These are phyloP conservation scores for Cantharis rufa DNA, from an alignment of 2,888 invertebrate genomes.

Conservation along the genomic window DNA sequence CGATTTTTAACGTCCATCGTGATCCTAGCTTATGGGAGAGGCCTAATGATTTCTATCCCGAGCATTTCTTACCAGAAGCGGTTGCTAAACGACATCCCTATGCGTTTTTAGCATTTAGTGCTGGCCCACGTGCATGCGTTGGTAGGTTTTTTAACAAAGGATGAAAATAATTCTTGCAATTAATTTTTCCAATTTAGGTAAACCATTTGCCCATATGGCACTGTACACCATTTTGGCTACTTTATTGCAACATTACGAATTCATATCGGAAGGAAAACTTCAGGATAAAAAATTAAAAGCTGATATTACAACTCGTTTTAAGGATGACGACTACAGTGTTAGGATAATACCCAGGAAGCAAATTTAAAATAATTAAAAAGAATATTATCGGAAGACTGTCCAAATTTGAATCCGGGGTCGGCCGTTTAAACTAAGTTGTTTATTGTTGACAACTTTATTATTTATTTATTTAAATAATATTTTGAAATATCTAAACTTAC, in stretches of 20 bases:
- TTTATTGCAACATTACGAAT: slow-evolving; percentile 6
- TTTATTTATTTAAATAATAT: no score
- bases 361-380: no score
- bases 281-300: slow-evolving; percentile 12
- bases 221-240: slow-evolving; percentile 4
- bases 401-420: no score
- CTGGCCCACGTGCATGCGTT: slow-evolving; percentile 45
- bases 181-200: neutral
- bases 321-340: neutral
- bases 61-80: slow-evolving; percentile 46
- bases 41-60: slow-evolving; percentile 46
- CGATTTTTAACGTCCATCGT: slow-evolving; percentile 44
- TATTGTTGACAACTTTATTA: no score
- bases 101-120: slow-evolving; percentile 46
- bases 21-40: slow-evolving; percentile 43
- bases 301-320: slow-evolving; percentile 15
- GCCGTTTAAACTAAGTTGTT: no score
- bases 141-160: slow-evolving; percentile 26
- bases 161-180: no score
- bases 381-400: no score
- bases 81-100: slow-evolving; percentile 40
- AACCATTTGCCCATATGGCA: slow-evolving; percentile 6
- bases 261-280: slow-evolving; percentile 13
- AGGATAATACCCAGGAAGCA: neutral
- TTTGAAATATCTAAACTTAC: no score